phyloP scores from a whole-genome alignment of 2,888 invertebrate genomes.

The Meliscaeva auricollis region DNA sequence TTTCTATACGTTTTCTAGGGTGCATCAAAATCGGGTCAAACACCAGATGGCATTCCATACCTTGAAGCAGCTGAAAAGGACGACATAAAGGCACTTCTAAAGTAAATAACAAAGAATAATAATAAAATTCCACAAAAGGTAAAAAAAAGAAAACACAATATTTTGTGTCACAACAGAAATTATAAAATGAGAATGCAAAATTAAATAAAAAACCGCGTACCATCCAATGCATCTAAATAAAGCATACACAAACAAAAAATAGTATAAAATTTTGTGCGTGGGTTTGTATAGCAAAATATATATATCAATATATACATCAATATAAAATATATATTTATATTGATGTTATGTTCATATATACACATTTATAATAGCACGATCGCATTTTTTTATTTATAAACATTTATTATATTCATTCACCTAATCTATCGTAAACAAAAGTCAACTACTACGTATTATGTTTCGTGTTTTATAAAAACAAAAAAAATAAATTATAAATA shows the following conservation, averaged over 20 bases:
- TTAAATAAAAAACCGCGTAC: slow-evolving; percentile 2
- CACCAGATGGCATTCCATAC: slow-evolving; percentile 95
- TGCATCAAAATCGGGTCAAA: slow-evolving; percentile 91
- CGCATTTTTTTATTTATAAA: slow-evolving; percentile 20
- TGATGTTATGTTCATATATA: background rate
- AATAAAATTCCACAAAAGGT: background rate
- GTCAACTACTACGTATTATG: slow-evolving; percentile 10
- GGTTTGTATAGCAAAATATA: background rate
- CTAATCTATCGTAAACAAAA: slow-evolving; percentile 2
- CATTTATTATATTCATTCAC: slow-evolving; percentile 29
- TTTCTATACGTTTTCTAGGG: slow-evolving; percentile 86
- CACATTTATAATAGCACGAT: background rate
- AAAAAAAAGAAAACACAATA: background rate
- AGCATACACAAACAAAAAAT: background rate
- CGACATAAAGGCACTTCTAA: slow-evolving; percentile 87
- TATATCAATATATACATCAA: background rate
- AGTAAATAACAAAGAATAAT: slow-evolving; percentile 33
- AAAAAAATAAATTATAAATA: slow-evolving; percentile 9
- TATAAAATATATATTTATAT: too few species aligned
- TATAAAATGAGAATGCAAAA: slow-evolving; percentile 15
- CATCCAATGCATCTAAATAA: slow-evolving; percentile 31
- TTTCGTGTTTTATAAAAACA: slow-evolving; percentile 21
- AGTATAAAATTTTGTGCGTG: slow-evolving; percentile 2
- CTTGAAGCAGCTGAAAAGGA: slow-evolving; percentile 95
- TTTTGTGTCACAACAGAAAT: slow-evolving; percentile 5